Base-by-base conservation (phyloP, 2,797 vertebrate species). In the Fistularia tabacaria region DNA sequence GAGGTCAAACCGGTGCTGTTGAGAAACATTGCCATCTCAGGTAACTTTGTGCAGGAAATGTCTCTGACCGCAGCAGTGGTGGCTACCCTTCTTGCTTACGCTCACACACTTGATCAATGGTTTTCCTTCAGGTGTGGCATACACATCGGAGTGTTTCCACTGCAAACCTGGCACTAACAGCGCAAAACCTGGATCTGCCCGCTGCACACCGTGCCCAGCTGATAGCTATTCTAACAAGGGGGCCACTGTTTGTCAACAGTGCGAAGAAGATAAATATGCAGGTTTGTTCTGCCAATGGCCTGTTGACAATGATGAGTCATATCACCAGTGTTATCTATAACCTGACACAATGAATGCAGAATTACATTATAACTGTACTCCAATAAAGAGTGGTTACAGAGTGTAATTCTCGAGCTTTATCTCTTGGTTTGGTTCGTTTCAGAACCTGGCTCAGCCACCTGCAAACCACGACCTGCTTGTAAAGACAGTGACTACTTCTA, bases 91-190 rank as follows among this genome's bases (percentile, higher is more conserved):
- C 25, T 25, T 25, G 25, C 25, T 25, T 5, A n/a, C n/a, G n/a
- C 5, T 25, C 25, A 25, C 25, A 25, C 25, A 25, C 25, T 25
- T 25, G 25, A 25, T 25, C 25, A 5, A 25, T 25, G 0, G 0
- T 64, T 36, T 46, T 15, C 7, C 60, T 72, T 41, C 59, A 98
- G 97, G 97, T 46, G 96, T 96, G 62, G 93, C 96, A 36, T 99
- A 93, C 66, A 98, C 96, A 25, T 98, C 97, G 0, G 96, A 98
- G 87, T 99, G 97, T 82, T 99, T 99, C 75, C 95, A 93, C 36
- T 99, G 97, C 82, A 98, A 96, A 64, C 93, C 96, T 0, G 97
- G 97, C 46, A 95, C 94, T 0, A 91, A 92, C 5, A 92, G 93
- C 0, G 63, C 88, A 8, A 75, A 90, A 36, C 66, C 81, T n/a